These are phyloP conservation scores for Anisognathus igniventris DNA, from an alignment of 2,797 vertebrate species.

Conservation along the genomic window DNA sequence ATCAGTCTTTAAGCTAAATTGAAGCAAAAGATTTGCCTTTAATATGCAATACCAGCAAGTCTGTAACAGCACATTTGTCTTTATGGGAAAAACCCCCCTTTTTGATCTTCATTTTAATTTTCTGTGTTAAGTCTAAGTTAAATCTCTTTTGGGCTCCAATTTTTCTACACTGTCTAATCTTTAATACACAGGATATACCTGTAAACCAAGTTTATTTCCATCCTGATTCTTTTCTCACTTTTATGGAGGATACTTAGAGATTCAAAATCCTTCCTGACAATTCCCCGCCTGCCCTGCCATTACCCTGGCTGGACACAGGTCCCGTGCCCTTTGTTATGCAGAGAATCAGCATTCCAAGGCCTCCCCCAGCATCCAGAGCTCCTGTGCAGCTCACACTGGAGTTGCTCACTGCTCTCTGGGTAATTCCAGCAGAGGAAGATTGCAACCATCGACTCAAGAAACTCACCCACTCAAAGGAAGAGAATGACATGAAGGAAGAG, in stretches of 20 bases:
- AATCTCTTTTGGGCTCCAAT: neutral
- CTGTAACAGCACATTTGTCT: neutral
- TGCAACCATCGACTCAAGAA: rapidly evolving
- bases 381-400: neutral
- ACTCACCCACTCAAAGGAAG: neutral
- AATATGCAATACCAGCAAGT: neutral
- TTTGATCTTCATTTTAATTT: neutral
- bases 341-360: rapidly evolving
- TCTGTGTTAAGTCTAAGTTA: neutral
- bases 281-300: neutral
- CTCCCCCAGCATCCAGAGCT: neutral
- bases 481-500: too few species aligned
- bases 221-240: neutral
- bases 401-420: rapidly evolving
- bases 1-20: neutral
- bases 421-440: neutral
- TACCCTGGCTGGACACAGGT: neutral
- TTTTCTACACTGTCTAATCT: neutral
- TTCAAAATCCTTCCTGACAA: neutral
- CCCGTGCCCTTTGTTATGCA: neutral
- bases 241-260: neutral
- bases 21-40: neutral
- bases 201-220: neutral
- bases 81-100: rapidly evolving
- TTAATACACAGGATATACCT: neutral